phyloP scores from a whole-genome alignment of 64 coral and sea anemone genomes.

The Porites lutea region DNA sequence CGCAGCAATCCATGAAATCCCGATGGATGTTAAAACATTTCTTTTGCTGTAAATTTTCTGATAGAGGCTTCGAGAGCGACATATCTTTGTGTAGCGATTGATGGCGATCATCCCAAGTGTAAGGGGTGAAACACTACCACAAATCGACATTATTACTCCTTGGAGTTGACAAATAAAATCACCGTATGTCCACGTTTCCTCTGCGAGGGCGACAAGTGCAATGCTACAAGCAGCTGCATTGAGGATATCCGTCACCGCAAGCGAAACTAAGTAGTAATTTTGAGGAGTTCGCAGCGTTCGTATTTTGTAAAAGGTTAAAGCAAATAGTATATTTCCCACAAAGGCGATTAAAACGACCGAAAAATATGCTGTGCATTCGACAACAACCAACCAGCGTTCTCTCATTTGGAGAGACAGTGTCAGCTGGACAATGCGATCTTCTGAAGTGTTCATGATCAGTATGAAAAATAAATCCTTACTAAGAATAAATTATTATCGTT shows the following conservation, averaged over 20 bases:
- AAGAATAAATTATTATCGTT: no score
- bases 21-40: conserved; percentile 1
- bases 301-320: not conserved
- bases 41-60: conserved; percentile 5
- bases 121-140: not conserved
- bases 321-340: conserved; percentile 5
- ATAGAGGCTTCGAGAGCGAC: not conserved
- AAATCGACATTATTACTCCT: not conserved
- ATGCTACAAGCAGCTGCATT: not conserved
- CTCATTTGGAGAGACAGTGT: not conserved
- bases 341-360: not conserved
- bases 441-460: not conserved
- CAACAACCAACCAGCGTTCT: not conserved
- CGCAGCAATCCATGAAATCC: not conserved
- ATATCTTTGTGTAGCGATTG: conserved; percentile 19
- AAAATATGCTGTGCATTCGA: not conserved
- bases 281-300: not conserved
- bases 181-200: not conserved
- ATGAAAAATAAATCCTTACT: not conserved
- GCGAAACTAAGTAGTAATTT: conserved; percentile 3
- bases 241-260: conserved; percentile 13
- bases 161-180: conserved; percentile 31
- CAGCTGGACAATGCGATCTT: not conserved
- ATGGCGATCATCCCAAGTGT: conserved; percentile 10
- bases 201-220: not conserved